These are phyloP conservation scores for Lycocerus yunnanus DNA, from an alignment of 2,888 invertebrate species.

Conservation along the genomic window DNA sequence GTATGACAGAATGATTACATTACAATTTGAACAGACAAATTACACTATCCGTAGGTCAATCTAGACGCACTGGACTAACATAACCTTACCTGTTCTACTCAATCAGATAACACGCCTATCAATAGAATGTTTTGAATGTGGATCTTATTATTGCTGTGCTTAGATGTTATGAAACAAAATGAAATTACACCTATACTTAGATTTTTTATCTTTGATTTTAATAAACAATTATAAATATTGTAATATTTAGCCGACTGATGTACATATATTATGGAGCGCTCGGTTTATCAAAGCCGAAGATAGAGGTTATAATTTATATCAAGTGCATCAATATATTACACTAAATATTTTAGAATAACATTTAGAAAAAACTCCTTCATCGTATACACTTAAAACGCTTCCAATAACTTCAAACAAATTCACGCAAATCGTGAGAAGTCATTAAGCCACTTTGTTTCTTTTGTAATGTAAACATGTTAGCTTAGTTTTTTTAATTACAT, in stretches of 20 bases:
- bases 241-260: background rate
- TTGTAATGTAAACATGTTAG: background rate
- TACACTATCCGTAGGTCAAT: slow-evolving; percentile 37
- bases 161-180: background rate
- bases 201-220: background rate
- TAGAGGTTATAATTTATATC: background rate
- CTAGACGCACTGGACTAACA: slow-evolving; percentile 30
- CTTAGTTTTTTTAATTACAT: background rate
- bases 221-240: background rate
- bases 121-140: background rate
- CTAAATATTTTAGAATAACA: background rate
- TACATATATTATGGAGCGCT: background rate
- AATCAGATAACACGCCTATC: slow-evolving; percentile 31
- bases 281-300: too few species aligned
- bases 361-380: background rate
- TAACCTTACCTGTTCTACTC: slow-evolving; percentile 30
- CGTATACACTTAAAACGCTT: background rate
- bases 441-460: background rate
- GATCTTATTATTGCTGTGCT: background rate
- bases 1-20: slow-evolving; percentile 41
- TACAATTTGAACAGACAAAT: slow-evolving; percentile 41
- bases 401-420: background rate
- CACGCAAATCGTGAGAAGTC: background rate
- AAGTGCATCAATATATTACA: background rate
- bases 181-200: background rate